These are phyloP conservation scores for Stenolophus ochropezus DNA, from an alignment of 2,888 invertebrate genomes.

Conservation along the genomic window DNA sequence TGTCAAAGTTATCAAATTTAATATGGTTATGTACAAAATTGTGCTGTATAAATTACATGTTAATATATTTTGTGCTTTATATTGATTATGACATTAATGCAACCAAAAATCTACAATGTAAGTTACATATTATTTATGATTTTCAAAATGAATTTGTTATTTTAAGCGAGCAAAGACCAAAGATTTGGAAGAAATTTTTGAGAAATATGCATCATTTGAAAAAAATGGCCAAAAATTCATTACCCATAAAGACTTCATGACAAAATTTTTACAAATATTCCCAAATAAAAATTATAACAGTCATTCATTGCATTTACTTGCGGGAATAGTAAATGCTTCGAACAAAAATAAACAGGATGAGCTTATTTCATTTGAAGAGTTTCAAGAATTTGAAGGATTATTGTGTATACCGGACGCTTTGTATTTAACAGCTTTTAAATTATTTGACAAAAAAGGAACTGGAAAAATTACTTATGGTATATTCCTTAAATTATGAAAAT, in stretches of 20 bases:
- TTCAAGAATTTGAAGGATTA: conserved; percentile 97
- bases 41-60: too few species aligned
- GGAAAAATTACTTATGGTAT: conserved; percentile 95
- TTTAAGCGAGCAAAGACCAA: conserved; percentile 85
- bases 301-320: conserved; percentile 92
- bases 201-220: conserved; percentile 92
- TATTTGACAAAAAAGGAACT: conserved; percentile 98
- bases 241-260: conserved; percentile 95
- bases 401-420: conserved; percentile 97
- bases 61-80: too few species aligned
- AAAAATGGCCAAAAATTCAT: conserved; percentile 93
- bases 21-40: too few species aligned
- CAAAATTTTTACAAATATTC: conserved; percentile 92
- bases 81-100: too few species aligned
- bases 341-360: conserved; percentile 85
- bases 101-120: too few species aligned
- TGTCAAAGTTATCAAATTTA: too few species aligned
- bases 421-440: conserved; percentile 98
- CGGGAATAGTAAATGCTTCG: conserved; percentile 89
- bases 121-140: too few species aligned
- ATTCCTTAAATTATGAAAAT: too few species aligned
- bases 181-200: conserved; percentile 90
- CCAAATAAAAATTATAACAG: conserved; percentile 80
- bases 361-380: conserved; percentile 95
- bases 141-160: too few species aligned